These are phyloP conservation scores for Linnaemya vulpina DNA, from an alignment of 2,888 invertebrate genomes.

Conservation along the genomic window DNA sequence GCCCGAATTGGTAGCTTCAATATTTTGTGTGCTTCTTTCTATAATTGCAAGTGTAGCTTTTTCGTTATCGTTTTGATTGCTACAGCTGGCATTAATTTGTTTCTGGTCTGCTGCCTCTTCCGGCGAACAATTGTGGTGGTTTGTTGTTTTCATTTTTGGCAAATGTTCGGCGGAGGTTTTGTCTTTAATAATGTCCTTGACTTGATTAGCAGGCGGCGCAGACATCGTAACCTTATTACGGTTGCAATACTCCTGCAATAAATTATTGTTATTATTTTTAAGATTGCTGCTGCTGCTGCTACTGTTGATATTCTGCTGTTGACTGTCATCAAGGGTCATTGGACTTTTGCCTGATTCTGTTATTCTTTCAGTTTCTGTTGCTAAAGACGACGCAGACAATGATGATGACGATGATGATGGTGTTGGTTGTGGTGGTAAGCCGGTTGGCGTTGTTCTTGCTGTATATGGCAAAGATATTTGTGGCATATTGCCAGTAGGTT, in stretches of 20 bases:
- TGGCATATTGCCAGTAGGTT: constrained; percentile 43
- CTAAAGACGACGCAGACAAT: constrained; percentile 11
- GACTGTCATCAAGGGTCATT: constrained; percentile 44
- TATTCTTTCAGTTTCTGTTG: neutral
- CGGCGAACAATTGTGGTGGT: constrained; percentile 41
- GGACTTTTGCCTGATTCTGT: constrained; percentile 44
- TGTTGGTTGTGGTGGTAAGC: constrained; percentile 19
- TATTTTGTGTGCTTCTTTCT: constrained; percentile 3
- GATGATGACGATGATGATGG: constrained; percentile 3
- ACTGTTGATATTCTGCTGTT: too few relatives aligned
- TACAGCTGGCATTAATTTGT: constrained; percentile 56
- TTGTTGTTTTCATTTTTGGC: constrained; percentile 3
- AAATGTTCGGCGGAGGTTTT: neutral
- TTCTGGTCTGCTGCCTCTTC: constrained; percentile 57
- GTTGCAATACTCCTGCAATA: constrained; percentile 16
- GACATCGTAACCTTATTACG: constrained; percentile 36
- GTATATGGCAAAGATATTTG: constrained; percentile 50
- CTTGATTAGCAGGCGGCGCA: constrained; percentile 38
- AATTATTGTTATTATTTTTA: constrained; percentile 35
- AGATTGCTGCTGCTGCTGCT: constrained; percentile 23
- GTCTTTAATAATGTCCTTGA: constrained; percentile 46
- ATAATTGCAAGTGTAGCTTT: constrained; percentile 4
- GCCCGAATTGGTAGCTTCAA: constrained; percentile 4
- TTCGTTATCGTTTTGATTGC: constrained; percentile 1
- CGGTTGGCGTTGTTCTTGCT: constrained; percentile 48